A percentile compares a stretch with the other conserved stretches of the same genome.
These are phyloP conservation scores for Calypte anna DNA, from an alignment of 2,113 vertebrate genomes.

Conservation along the genomic window DNA sequence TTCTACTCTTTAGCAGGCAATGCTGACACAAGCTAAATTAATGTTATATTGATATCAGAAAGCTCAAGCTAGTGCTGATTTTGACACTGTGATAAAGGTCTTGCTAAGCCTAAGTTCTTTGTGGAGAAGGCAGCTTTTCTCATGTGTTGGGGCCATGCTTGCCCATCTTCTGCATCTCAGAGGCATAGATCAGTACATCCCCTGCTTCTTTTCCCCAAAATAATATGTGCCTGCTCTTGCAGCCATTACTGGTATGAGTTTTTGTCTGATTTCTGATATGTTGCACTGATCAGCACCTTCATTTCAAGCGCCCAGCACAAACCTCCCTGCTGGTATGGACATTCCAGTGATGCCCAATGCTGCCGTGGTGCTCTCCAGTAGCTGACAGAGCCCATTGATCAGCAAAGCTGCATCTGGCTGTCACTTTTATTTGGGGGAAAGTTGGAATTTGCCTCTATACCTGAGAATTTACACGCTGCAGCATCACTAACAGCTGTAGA, in stretches of 20 bases:
- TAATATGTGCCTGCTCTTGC: not conserved
- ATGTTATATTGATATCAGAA: not conserved
- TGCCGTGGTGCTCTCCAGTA: not conserved
- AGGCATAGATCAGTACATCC: not conserved
- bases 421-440: not conserved
- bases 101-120: accelerated
- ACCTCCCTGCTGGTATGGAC: not conserved
- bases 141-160: not conserved
- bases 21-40: not conserved
- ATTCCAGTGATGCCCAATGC: accelerated
- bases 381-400: not conserved
- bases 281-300: not conserved
- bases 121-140: not conserved
- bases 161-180: not conserved
- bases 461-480: not conserved
- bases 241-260: not conserved
- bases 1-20: not conserved
- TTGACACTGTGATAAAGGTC: not conserved
- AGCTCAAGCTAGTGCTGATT: slow-evolving; percentile 29
- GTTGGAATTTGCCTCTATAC: not conserved
- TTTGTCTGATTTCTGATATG: not conserved
- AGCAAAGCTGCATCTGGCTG: not conserved
- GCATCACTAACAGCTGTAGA: slow-evolving; percentile 6
- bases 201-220: not conserved
- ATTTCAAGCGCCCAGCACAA: not conserved